Percentiles rank a stretch among this genome's conserved stretches.
Evolutionary conservation across 2,888 invertebrate genomes (phyloP).

Genomic region (Agrypnus murinus): DNA sequence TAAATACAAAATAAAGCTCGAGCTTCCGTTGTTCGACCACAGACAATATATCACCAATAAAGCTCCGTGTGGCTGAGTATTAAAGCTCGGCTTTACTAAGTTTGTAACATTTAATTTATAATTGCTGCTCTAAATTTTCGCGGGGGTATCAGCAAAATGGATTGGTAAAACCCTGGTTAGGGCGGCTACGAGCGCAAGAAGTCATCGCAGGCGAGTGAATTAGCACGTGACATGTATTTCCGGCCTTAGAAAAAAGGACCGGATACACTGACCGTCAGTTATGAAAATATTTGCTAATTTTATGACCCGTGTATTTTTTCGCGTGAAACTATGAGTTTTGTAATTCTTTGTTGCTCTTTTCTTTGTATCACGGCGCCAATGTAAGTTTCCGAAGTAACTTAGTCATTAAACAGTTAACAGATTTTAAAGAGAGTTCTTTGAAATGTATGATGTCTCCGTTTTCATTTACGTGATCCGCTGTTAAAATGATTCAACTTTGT

Average conservation of each 20-base stretch:
- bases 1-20: constrained; percentile 46
- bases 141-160: constrained; percentile 19
- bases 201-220: constrained; percentile 28
- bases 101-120: constrained; percentile 48
- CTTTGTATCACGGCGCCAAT: neutral
- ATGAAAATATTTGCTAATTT: constrained; percentile 40
- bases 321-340: constrained; percentile 17
- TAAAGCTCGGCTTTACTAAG: constrained; percentile 46
- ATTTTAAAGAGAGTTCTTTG: constrained; percentile 9
- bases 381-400: neutral
- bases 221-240: constrained; percentile 37
- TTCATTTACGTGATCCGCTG: constrained; percentile 8
- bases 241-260: constrained; percentile 29
- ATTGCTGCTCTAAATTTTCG: constrained; percentile 44
- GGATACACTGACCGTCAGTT: constrained; percentile 27
- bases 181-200: constrained; percentile 8
- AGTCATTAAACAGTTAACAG: constrained; percentile 7
- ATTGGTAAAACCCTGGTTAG: constrained; percentile 24
- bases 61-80: constrained; percentile 44
- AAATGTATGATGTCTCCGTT: constrained; percentile 14
- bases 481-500: constrained; percentile 5
- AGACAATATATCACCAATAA: constrained; percentile 52
- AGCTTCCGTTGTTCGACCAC: constrained; percentile 37
- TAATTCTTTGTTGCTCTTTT: constrained; percentile 3
- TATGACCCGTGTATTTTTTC: constrained; percentile 22